phyloP scores from a whole-genome alignment of 2,113 vertebrate genomes.

The Acrocephalus arundinaceus region DNA sequence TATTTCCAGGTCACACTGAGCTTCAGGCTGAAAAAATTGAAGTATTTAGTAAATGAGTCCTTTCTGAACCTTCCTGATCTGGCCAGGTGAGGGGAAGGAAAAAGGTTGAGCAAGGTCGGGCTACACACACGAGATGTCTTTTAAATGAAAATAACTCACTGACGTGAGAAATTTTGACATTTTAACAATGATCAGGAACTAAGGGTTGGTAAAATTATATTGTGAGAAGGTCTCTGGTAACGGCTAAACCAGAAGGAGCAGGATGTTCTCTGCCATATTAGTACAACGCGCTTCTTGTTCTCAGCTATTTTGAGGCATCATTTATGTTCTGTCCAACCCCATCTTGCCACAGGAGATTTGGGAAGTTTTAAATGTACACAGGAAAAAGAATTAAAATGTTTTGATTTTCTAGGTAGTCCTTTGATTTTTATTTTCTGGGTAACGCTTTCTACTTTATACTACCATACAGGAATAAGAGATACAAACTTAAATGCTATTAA shows the following conservation, averaged over 20 bases:
- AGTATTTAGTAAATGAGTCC: background rate
- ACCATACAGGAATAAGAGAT: background rate
- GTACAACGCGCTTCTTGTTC: background rate
- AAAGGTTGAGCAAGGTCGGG: background rate
- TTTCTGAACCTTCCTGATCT: fast-evolving
- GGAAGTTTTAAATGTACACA: background rate
- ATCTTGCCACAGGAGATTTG: background rate
- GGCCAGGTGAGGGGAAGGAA: background rate
- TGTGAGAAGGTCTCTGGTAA: background rate
- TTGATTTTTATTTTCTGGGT: background rate
- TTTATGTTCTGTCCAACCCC: background rate
- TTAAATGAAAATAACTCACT: background rate
- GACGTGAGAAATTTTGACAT: background rate
- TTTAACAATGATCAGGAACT: background rate
- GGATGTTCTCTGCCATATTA: background rate
- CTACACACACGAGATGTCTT: background rate
- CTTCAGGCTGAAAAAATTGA: background rate
- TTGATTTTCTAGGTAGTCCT: background rate
- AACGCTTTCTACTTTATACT: background rate
- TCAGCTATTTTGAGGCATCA: background rate
- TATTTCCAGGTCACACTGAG: background rate
- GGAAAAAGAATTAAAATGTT: background rate
- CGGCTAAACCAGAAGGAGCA: background rate
- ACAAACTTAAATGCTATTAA: background rate
- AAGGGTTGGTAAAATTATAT: background rate